phyloP scores from a whole-genome alignment of 2,888 invertebrate genomes.

The Cheilosia impressa region DNA sequence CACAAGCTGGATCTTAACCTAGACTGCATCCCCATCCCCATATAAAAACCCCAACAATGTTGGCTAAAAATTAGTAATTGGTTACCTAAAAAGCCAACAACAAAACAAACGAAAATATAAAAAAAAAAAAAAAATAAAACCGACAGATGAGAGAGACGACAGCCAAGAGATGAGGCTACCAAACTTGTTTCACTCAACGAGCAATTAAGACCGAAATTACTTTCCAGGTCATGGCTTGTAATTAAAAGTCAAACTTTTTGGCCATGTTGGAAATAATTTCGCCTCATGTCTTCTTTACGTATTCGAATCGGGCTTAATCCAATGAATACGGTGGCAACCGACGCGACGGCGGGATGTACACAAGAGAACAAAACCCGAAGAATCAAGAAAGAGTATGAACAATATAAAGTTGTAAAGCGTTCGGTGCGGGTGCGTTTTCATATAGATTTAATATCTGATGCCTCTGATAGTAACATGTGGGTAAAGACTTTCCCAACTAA shows the following conservation, averaged over 20 bases:
- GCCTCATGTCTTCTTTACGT: slow-evolving; percentile 73
- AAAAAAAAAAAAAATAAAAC: slow-evolving; percentile 5
- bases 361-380: slow-evolving; percentile 40
- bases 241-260: slow-evolving; percentile 77
- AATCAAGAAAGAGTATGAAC: slow-evolving; percentile 32
- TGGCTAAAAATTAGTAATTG: slow-evolving; percentile 74
- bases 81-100: slow-evolving; percentile 63
- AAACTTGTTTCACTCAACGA: slow-evolving; percentile 77
- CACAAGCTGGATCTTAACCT: slow-evolving; percentile 29
- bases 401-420: slow-evolving; percentile 67
- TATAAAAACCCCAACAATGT: slow-evolving; percentile 71
- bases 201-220: slow-evolving; percentile 77
- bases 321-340: slow-evolving; percentile 56
- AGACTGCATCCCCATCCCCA: slow-evolving; percentile 41
- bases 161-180: slow-evolving; percentile 65
- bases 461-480: slow-evolving; percentile 48
- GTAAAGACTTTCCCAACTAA: slow-evolving; percentile 47
- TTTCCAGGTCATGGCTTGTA: slow-evolving; percentile 76
- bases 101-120: slow-evolving; percentile 23
- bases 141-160: slow-evolving; percentile 50
- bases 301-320: slow-evolving; percentile 62
- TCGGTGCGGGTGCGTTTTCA: slow-evolving; percentile 57
- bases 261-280: slow-evolving; percentile 73
- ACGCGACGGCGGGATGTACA: slow-evolving; percentile 5
- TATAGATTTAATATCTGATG: slow-evolving; percentile 27